Evolutionary conservation across 2,113 vertebrate genomes (phyloP), one percentile per base, ranked within the genome.

Genomic region (Ailurus styani): DNA sequence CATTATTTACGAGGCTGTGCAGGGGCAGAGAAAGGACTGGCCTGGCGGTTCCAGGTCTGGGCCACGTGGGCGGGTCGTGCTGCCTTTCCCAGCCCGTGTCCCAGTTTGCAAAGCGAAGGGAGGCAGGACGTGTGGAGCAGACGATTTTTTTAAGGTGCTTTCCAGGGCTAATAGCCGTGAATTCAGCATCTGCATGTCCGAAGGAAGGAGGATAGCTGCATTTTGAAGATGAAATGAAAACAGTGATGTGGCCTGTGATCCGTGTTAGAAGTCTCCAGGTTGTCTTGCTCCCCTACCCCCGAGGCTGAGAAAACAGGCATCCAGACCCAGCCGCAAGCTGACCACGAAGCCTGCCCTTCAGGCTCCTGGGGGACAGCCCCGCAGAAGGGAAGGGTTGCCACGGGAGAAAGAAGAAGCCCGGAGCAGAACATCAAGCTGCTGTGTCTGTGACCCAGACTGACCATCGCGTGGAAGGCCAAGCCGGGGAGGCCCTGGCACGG

Each of bases 371-470:
- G 70, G 62, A 50, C 23, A 1, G 52, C 23, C 1, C 0, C 0
- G 47, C 20, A 15, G 45, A 90, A 86, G 79, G 92, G 57, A 29
- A 87, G 54, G 81, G 75, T 84, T 40, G 81, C 90, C 64, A 29
- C 21, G 42, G 42, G 93, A 94, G 90, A 93, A 88, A 52, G 84
- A 54, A 37, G 60, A 78, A 89, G 20, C 25, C 66, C 18, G 34
- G 52, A 75, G 62, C 50, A 77, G 86, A 84, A 23, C 82, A 70
- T n/a, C 11, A 15, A 50, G 64, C 81, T 79, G 84, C 94, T 0
- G 29, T 13, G 45, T 54, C 89, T 91, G 68, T 93, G 95, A 95
- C 97, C 95, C 90, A 97, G 97, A 89, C 96, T 93, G 96, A 75
- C 95, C 96, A 97, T 75, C 0, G 5, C 73, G 83, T 2, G 7